Evolutionary conservation across 2,797 vertebrate species (phyloP).

Genomic region (Lacerta agilis): DNA sequence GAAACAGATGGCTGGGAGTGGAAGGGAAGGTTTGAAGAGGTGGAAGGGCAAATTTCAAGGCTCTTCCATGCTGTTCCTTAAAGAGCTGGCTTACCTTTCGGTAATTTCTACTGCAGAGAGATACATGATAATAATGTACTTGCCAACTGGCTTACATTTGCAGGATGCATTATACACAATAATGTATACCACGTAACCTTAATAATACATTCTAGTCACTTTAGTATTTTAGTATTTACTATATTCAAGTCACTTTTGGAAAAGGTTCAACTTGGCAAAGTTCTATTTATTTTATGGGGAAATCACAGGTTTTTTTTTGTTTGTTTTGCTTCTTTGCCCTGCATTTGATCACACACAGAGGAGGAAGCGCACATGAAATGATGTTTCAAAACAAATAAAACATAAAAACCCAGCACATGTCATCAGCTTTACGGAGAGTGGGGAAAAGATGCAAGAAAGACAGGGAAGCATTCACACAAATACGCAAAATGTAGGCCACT

Average conservation of each 20-base stretch:
- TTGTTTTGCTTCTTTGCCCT: neutral
- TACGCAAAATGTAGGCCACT: neutral
- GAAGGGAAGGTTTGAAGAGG: slow-evolving; percentile 38
- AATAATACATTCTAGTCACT: neutral
- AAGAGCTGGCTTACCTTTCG: slow-evolving; percentile 51
- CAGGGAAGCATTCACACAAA: neutral
- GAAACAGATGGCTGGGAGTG: slow-evolving; percentile 61
- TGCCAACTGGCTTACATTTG: neutral
- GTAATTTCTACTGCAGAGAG: slow-evolving; percentile 17
- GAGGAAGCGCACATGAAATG: neutral
- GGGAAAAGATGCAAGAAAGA: neutral
- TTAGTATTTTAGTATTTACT: neutral
- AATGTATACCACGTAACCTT: neutral
- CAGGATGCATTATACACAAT: neutral
- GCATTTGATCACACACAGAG: neutral
- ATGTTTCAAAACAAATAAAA: neutral
- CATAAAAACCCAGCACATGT: neutral
- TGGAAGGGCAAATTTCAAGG: slow-evolving; percentile 57
- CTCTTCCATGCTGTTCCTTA: slow-evolving; percentile 27
- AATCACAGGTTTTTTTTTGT: neutral
- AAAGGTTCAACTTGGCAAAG: neutral
- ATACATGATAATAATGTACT: slow-evolving; percentile 1
- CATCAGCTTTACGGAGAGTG: neutral
- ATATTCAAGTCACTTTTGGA: neutral
- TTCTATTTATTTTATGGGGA: neutral